Evolutionary conservation across 2,113 vertebrate species (phyloP), one percentile per base, ranked within the genome.

Genomic region (Arvicanthis niloticus): DNA sequence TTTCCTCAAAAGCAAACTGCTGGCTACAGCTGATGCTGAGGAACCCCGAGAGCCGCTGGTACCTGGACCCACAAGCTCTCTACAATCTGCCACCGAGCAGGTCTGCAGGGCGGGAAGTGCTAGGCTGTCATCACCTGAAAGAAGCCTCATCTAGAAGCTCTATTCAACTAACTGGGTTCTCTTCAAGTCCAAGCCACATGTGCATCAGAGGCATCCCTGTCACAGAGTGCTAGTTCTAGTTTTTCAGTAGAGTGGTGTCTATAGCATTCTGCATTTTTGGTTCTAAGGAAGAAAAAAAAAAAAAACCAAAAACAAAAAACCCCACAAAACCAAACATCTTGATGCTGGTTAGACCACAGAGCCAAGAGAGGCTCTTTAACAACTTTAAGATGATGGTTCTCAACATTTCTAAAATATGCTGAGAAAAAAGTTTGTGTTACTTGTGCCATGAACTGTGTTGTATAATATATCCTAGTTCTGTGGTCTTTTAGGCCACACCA

Each of bases 381-480:
- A 78, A 99, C 98, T 85, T 99, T 99, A 15, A 99, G 99, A 97
- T 99, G 99, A 98, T 99, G 99, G 97, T 99, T 99, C 95, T 99
- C 98, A 0, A 99, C 98, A 82, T 99, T 99, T 98, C 99, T 99
- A 98, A 99, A 99, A 97, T 99, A 99, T 0, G 98, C 99, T 99
- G 45, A 93, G 3, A 81, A 8, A 94, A 1, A 4, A 68, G 78
- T 89, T 93, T 92, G 82, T 94, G 51, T 91, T 12, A 48, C 34
- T 6, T 15, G 82, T 78, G 75, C 95, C 62, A 37, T 82, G 88
- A 95, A 95, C 34, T 60, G 92, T 93, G 84, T 31, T 94, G 62
- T 45, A 60, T 45, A 89, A 77, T n/a, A 60, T 1, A 56, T 21
- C n/a, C 8, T 29, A 13, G 22, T 85, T 80, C 40, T 22, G 12